Conservation (phyloP, 2,113 vertebrate species). For the Callocephalon fimbriatum region DNA sequence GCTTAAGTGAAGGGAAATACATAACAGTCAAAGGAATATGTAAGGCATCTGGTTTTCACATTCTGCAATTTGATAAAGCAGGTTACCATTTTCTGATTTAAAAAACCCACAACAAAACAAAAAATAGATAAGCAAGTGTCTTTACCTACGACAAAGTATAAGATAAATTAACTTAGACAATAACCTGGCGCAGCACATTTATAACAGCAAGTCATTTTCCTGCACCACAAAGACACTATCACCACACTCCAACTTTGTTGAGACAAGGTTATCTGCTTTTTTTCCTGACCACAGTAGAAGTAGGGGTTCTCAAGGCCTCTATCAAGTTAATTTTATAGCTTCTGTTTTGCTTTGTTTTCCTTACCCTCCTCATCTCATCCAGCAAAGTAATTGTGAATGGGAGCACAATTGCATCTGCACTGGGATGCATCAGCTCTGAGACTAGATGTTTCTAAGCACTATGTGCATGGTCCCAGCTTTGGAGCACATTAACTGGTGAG, state of each 20-base stretch:
- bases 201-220: neutral
- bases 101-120: neutral
- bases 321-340: neutral
- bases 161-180: neutral
- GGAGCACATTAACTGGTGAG: neutral
- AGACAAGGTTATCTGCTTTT: neutral
- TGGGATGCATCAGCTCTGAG: neutral
- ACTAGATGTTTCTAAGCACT: neutral
- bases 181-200: neutral
- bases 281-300: neutral
- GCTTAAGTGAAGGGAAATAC: neutral
- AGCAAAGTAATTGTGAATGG: neutral
- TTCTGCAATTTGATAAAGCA: neutral
- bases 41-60: conserved; percentile 25
- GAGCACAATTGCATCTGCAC: neutral
- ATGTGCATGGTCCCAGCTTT: neutral
- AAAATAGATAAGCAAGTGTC: neutral
- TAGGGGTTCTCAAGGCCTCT: neutral
- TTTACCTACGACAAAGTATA: neutral
- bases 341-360: neutral
- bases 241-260: neutral
- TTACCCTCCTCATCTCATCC: neutral
- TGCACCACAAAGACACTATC: neutral
- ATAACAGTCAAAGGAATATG: neutral
- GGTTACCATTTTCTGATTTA: neutral